Evolutionary conservation across 2,888 invertebrate species (phyloP), one percentile per base, ranked within the genome.

Genomic region (Nomada goodeniana): DNA sequence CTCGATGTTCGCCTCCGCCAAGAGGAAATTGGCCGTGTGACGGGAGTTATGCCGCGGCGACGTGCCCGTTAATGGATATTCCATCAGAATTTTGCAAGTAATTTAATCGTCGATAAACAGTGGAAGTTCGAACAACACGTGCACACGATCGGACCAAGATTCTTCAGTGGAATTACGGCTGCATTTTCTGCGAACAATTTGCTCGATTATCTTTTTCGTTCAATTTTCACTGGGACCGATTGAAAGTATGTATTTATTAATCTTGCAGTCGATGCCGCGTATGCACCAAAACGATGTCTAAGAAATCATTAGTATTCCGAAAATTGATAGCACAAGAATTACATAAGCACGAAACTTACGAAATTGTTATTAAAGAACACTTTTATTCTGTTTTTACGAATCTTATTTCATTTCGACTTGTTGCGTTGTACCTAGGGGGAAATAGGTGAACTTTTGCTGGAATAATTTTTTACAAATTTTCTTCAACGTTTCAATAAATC

Each of bases 1-100:
- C 57, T 11, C 63, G 59, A 47, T 42, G 70, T 70, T 71, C 53
- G 55, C 47, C 57, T 60, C n/a, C 50, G 50, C 26, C n/a, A 23
- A 57, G 42, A 29, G 61, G 76, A 83, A 85, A 85, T 76, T 82
- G 79, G 44, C 65, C 50, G 75, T 68, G 63, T 67, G 84, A 67
- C 84, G 69, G 10, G 23, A 61, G 52, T 47, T 36, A 60, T 36
- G 47, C 26, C 26, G 63, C 47, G 29, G 47, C 68, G 20, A 70
- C 74, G 61, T 47, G 47, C 36, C 47, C 64, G 72, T 78, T 88
- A 87, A 88, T 87, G 80, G 83, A 76, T 80, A 86, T 89, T 61
- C 86, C 78, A 76, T 86, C 76, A 84, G 86, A 85, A 88, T 89
- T 65, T 74, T 77, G 50, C 76, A 86, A 85, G 77, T 80, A 89